Evolutionary conservation across 2,113 vertebrate species (phyloP), one percentile per base, ranked within the genome.

Genomic region (Mustela nigripes): DNA sequence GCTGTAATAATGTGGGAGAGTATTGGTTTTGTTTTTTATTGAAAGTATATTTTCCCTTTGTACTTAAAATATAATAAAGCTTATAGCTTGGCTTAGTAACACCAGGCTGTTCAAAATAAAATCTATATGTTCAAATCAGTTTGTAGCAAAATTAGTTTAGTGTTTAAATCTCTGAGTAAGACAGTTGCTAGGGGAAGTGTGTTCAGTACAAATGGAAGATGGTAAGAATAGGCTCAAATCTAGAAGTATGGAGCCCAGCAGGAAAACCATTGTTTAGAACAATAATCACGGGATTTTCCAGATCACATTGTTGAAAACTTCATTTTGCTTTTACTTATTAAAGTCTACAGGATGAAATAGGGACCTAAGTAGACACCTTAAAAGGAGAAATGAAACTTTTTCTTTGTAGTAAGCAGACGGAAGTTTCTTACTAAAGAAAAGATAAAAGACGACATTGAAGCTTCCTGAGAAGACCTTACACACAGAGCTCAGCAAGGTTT

Each of bases 361-460:
- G 82, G 50, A 8, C 21, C 50, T 39, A 86, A 78, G 36, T 73
- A 92, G n/a, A 89, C 85, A 78, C 86, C 53, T 86, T 92, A 89
- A 91, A 94, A 96, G 39, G 45, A 26, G 45, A 96, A 94, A 73
- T 11, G 21, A 36, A 89, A 58, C 16, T 56, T 91, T 86, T 91
- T 86, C 39, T 91, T 94, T 89, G 65, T 94, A 63, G 18, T 81
- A 81, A 69, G 56, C 21, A 95, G 65, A 86, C 21, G 60, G 67
- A 84, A 33, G 33, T 81, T 86, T 74, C 73, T 87, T 58, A 48
- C 24, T 36, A 82, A 65, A 78, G 56, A 71, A 96, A 91, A 92
- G 42, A 92, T 95, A 58, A 97, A 96, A 92, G 60, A 11, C 18
- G 7, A 36, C 93, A 89, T 89, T 97, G 95, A 86, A 94, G 84